These are phyloP conservation scores for Osmerus eperlanus DNA, from an alignment of 2,113 vertebrate genomes.

Conservation along the genomic window DNA sequence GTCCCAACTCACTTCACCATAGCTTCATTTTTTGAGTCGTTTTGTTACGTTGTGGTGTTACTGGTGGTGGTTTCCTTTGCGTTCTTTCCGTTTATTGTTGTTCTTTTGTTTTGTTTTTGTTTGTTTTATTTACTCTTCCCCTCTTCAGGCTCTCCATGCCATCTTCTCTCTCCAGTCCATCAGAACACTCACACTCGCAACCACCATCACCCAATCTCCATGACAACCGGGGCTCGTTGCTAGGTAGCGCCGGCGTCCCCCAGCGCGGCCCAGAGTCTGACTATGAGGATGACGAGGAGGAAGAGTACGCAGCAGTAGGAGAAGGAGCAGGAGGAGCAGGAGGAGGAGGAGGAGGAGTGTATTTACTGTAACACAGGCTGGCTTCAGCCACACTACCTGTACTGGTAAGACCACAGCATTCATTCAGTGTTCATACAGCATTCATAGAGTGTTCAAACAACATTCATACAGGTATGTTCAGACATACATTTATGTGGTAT, in stretches of 20 bases:
- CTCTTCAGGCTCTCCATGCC: conserved; percentile 74
- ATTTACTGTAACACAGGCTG: conserved; percentile 55
- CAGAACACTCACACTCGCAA: conserved; percentile 76
- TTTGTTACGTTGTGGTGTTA: not conserved
- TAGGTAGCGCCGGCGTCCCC: conserved; percentile 76
- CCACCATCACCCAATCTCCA: conserved; percentile 77
- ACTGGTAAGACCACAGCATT: conserved; percentile 64
- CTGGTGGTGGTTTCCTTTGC: too few species aligned
- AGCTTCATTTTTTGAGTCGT: not conserved
- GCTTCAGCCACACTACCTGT: conserved; percentile 42
- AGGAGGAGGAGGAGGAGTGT: conserved; percentile 69
- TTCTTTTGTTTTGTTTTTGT: conserved; percentile 21
- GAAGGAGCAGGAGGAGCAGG: conserved; percentile 68
- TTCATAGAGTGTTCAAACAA: too few species aligned
- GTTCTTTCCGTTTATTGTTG: not conserved
- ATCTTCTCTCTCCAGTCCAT: conserved; percentile 80
- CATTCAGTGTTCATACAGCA: too few species aligned
- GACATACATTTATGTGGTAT: too few species aligned
- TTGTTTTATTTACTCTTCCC: conserved; percentile 47
- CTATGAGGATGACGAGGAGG: conserved; percentile 51
- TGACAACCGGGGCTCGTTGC: conserved; percentile 82
- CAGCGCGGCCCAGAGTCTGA: conserved; percentile 74
- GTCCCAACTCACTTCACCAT: not conserved
- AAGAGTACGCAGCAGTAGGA: conserved; percentile 6
- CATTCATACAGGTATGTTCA: too few species aligned